These are phyloP conservation scores for Lethenteron reissneri DNA, from an alignment of 2,113 vertebrate species.

Conservation along the genomic window DNA sequence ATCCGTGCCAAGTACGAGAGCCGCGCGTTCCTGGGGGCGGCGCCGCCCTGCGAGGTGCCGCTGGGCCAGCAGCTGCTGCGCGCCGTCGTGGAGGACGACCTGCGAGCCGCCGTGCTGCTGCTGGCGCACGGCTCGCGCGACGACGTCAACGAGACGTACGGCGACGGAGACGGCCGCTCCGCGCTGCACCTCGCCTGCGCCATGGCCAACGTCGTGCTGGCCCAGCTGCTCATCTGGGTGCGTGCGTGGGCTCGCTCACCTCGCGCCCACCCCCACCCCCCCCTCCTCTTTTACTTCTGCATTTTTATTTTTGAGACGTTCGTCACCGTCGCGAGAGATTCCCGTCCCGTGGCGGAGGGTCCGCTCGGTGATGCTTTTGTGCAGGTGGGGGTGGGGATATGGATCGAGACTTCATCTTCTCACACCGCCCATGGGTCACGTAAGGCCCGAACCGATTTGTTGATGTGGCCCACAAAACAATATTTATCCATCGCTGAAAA, in stretches of 20 bases:
- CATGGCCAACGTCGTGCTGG: conserved; percentile 61
- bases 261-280: neutral
- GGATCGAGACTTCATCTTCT: neutral
- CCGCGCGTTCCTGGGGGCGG: conserved; percentile 58
- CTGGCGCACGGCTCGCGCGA: conserved; percentile 62
- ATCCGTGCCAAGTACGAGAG: conserved; percentile 90
- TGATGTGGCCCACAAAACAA: too few species aligned
- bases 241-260: conserved; percentile 11
- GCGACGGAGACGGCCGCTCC: conserved; percentile 62
- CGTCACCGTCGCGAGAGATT: neutral
- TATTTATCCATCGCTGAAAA: too few species aligned
- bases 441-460: too few species aligned
- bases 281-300: neutral
- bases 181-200: conserved; percentile 68
- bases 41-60: conserved; percentile 39
- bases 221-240: conserved; percentile 87
- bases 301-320: neutral
- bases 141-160: conserved; percentile 80
- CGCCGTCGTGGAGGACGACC: conserved; percentile 60
- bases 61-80: conserved; percentile 67
- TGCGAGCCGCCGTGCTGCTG: conserved; percentile 52
- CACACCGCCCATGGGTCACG: neutral
- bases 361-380: neutral
- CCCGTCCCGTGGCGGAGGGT: neutral
- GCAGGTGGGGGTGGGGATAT: neutral